A percentile compares a stretch with the other conserved stretches of the same genome.
These are phyloP conservation scores for Neodiprion pinetum DNA, from an alignment of 1,140 invertebrate species.

Conservation along the genomic window DNA sequence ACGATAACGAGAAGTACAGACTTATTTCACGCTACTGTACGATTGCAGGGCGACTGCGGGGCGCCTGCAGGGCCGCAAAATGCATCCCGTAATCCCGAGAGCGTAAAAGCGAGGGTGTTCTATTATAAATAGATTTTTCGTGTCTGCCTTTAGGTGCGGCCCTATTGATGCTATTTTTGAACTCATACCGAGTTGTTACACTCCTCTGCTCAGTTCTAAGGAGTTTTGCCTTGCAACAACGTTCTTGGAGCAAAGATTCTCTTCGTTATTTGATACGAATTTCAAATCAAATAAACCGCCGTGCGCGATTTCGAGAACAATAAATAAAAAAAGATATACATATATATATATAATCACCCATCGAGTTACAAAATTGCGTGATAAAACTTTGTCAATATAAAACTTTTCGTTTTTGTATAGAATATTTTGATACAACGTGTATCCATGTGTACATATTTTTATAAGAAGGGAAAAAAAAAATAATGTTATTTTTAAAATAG, in stretches of 20 bases:
- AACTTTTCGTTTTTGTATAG: neutral
- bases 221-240: conserved; percentile 35
- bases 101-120: conserved; percentile 25
- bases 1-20: conserved; percentile 38
- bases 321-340: no score
- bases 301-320: no score
- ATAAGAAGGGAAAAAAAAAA: conserved; percentile 4
- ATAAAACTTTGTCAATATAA: no score
- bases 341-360: no score
- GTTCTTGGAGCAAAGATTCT: conserved; percentile 16
- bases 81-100: conserved; percentile 6
- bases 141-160: conserved; percentile 39
- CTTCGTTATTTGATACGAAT: no score
- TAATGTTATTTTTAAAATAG: no score
- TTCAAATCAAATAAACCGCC: no score
- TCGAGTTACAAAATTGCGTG: no score
- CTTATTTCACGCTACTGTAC: conserved; percentile 39
- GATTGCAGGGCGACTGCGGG: conserved; percentile 25
- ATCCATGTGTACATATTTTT: conserved; percentile 11
- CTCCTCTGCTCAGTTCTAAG: conserved; percentile 45
- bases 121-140: conserved; percentile 49
- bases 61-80: conserved; percentile 44
- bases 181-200: conserved; percentile 46
- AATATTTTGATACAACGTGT: conserved; percentile 10
- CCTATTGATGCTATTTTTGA: conserved; percentile 55